These are phyloP conservation scores for Phoeniculus purpureus DNA, from an alignment of 2,797 vertebrate species.

Conservation along the genomic window DNA sequence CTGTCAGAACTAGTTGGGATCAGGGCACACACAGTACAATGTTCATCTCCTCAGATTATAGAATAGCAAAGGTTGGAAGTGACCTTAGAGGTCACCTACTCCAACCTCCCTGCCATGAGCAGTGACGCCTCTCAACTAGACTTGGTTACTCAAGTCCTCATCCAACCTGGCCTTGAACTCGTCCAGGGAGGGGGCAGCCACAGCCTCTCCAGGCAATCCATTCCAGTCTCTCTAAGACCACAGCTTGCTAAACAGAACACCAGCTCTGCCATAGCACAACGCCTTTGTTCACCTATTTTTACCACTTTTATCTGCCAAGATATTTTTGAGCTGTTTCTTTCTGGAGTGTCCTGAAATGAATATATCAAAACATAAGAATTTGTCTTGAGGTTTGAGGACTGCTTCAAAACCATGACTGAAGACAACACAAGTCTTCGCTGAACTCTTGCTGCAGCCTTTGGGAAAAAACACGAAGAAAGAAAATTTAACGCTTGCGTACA, in stretches of 20 bases:
- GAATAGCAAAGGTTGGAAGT: no score
- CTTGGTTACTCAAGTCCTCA: no score
- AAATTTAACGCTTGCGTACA: neutral
- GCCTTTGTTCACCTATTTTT: neutral
- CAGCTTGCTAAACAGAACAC: neutral
- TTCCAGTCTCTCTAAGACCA: no score
- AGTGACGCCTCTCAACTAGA: no score
- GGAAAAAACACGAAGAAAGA: neutral
- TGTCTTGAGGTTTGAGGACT: neutral
- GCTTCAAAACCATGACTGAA: neutral
- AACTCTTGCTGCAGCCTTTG: neutral
- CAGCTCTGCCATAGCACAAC: neutral
- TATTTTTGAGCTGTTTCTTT: neutral
- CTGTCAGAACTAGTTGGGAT: accelerated
- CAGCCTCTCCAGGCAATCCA: no score
- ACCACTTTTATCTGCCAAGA: neutral
- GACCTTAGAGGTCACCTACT: no score
- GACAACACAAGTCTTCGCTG: neutral
- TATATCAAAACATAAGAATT: neutral
- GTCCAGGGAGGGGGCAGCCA: no score
- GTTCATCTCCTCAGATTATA: neutral
- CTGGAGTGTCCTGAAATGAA: neutral
- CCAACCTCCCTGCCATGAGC: no score
- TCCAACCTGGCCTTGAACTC: no score
- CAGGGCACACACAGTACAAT: accelerated